Evolutionary conservation across 2,888 invertebrate species (phyloP), one percentile per base, ranked within the genome.

Genomic region (Cataglyphis livida): DNA sequence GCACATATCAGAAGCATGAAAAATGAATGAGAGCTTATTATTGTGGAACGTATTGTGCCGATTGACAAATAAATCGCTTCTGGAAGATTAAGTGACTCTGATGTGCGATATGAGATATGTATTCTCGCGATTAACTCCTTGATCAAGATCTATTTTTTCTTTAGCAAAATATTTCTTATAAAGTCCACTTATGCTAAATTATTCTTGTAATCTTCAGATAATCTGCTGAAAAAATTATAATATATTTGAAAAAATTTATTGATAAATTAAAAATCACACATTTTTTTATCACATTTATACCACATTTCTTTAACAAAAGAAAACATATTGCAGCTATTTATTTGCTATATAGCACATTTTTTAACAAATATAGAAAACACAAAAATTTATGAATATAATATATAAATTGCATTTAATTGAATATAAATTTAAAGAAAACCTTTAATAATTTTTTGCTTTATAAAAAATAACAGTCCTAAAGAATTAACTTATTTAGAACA

Each of bases 21-120:
- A 78, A 78, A 78, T 78, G 73, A 59, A 59, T 7, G 18, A 32
- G 9, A 21, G 12, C 35, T 59, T 32, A 57, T 57, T 41, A 25
- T 25, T 25, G 28, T 59, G n/a, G 18, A 48, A 18, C 25, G 12
- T 59, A 64, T 57, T 68, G 54, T 68, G 71, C 3, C 44, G 38
- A 54, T 76, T 41, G 59, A 78, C 78, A 78, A 71, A 71, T 59
- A 78, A 78, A 78, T 78, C 78, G n/a, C 48, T 71, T 59, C 15
- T 18, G 44, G 12, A 48, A 59, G 71, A 78, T 78, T 78, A 70
- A 78, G 44, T 59, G 10, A 32, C n/a, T n/a, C 7, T 57, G 21
- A 12, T 10, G 28, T 59, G 15, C 35, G 57, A 78, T 65, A 75
- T 12, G 38, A 10, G 5, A 66, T 28, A 44, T 5, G 41, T 1